Conservation (phyloP, 2,797 vertebrate species). For the Poecilia gillii region DNA sequence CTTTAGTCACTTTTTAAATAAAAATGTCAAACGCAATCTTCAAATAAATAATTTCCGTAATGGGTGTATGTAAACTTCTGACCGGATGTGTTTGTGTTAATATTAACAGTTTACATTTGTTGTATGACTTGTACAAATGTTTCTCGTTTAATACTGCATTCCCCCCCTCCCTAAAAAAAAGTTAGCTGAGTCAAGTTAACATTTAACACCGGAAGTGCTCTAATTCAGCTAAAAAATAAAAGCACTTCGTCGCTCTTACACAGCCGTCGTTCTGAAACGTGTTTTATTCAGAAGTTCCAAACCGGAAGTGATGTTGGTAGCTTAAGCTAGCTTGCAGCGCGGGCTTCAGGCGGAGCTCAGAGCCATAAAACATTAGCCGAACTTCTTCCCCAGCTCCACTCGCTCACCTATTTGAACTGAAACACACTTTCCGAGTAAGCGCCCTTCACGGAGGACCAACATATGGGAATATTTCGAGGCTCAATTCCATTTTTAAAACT, state of each 20-base stretch:
- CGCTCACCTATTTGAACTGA: constrained; percentile 50
- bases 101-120: neutral
- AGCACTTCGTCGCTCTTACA: rapidly evolving
- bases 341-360: constrained; percentile 70
- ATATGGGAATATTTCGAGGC: constrained; percentile 37
- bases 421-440: neutral
- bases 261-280: rapidly evolving
- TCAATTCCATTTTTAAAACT: constrained; percentile 17
- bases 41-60: too few relatives aligned
- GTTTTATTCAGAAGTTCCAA: constrained; percentile 38
- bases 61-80: neutral
- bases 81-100: neutral
- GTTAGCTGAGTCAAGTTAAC: constrained; percentile 14
- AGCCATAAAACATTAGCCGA: constrained; percentile 63
- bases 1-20: neutral
- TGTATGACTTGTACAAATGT: constrained; percentile 38
- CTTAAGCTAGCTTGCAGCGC: neutral
- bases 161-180: constrained; percentile 33
- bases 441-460: constrained; percentile 33
- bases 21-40: neutral
- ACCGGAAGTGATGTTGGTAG: rapidly evolving
- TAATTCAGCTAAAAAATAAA: constrained; percentile 16
- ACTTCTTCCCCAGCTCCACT: constrained; percentile 54
- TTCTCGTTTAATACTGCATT: constrained; percentile 42
- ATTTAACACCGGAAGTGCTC: neutral